Evolutionary conservation across 2,888 invertebrate species (phyloP).

Genomic region (Latheticus oryzae): DNA sequence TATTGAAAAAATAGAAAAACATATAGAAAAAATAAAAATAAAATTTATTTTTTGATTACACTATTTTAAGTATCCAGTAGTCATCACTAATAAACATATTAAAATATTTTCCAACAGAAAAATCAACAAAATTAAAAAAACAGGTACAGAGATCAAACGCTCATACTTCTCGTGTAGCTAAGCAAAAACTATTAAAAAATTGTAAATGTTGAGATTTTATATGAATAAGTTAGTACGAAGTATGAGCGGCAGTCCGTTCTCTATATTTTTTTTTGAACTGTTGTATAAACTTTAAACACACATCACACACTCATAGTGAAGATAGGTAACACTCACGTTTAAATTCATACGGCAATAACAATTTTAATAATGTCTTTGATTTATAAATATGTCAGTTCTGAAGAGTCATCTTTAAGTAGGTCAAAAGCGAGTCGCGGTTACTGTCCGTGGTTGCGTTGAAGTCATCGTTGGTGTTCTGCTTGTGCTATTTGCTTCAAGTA

Average conservation of each 20-base stretch:
- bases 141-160: too few relatives aligned
- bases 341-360: slow-evolving; percentile 26
- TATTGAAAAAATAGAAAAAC: slow-evolving; percentile 7
- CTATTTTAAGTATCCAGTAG: slow-evolving; percentile 24
- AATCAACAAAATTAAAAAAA: slow-evolving; percentile 30
- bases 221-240: too few relatives aligned
- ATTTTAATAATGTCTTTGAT: slow-evolving; percentile 38
- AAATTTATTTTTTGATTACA: slow-evolving; percentile 13
- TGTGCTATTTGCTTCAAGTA: slow-evolving; percentile 60
- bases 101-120: slow-evolving; percentile 37
- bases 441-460: slow-evolving; percentile 61
- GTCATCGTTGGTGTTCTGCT: slow-evolving; percentile 61
- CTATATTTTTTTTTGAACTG: slow-evolving; percentile 11
- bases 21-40: slow-evolving; percentile 10
- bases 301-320: slow-evolving; percentile 45
- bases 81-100: slow-evolving; percentile 36
- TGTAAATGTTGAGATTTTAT: too few relatives aligned
- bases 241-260: too few relatives aligned
- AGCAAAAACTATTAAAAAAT: too few relatives aligned
- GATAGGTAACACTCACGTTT: slow-evolving; percentile 44
- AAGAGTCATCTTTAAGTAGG: slow-evolving; percentile 59
- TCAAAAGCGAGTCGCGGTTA: slow-evolving; percentile 66
- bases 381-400: slow-evolving; percentile 59
- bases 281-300: slow-evolving; percentile 39
- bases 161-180: too few relatives aligned